Conservation (phyloP, 2,113 vertebrate genomes). For the Onychorhynchus coronatus region DNA sequence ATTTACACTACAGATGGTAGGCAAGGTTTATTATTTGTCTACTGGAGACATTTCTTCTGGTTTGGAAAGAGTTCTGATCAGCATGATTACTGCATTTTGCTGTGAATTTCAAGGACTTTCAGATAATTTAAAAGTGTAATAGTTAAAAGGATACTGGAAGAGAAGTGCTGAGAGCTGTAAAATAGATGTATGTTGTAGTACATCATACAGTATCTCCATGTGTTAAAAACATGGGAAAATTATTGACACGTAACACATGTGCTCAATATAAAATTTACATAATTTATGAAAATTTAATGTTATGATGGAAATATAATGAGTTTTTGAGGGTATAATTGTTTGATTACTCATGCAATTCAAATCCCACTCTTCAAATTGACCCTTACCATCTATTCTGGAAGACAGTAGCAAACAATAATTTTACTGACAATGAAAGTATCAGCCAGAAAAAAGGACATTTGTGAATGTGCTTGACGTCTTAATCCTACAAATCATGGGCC, state of each 20-base stretch:
- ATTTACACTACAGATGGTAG: not conserved
- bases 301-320: not conserved
- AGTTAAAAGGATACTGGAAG: not conserved
- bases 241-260: not conserved
- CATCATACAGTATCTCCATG: not conserved
- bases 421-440: slow-evolving; percentile 10
- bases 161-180: not conserved
- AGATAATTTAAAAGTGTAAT: not conserved
- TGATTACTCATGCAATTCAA: slow-evolving; percentile 12
- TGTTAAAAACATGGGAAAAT: not conserved
- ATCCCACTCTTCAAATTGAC: slow-evolving; percentile 11
- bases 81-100: not conserved
- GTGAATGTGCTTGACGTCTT: not conserved
- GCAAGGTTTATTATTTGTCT: not conserved
- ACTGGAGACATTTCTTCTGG: not conserved
- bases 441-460: not conserved
- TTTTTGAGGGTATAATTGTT: slow-evolving; percentile 15
- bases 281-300: slow-evolving; percentile 23
- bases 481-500: not conserved
- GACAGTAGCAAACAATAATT: slow-evolving; percentile 6
- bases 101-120: not conserved
- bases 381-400: slow-evolving; percentile 11
- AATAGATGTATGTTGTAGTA: not conserved
- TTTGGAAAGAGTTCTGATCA: not conserved
- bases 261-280: not conserved